These are phyloP conservation scores for Drosophila eohydei DNA, from an alignment of 2,888 invertebrate genomes.

Conservation along the genomic window DNA sequence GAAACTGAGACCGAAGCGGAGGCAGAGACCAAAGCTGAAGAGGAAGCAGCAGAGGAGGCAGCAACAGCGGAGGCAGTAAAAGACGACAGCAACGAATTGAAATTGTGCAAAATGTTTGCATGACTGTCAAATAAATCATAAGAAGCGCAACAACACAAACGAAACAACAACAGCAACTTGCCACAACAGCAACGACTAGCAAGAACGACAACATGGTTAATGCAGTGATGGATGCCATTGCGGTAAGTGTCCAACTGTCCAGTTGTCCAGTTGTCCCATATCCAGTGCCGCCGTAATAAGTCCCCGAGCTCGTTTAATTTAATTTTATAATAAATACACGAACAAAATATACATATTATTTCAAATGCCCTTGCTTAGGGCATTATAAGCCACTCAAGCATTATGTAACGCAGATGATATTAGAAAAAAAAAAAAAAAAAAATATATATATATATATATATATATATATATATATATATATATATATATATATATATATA, in stretches of 20 bases:
- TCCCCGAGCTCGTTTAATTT: conserved; percentile 59
- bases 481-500: background rate
- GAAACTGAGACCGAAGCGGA: conserved; percentile 23
- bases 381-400: background rate
- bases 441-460: background rate
- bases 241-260: conserved; percentile 79
- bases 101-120: conserved; percentile 67
- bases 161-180: conserved; percentile 27
- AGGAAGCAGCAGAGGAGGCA: conserved; percentile 4
- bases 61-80: conserved; percentile 3
- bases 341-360: conserved; percentile 25
- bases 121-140: conserved; percentile 71
- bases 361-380: conserved; percentile 1
- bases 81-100: conserved; percentile 48
- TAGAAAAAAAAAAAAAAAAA: no score
- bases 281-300: conserved; percentile 26
- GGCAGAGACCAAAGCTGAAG: conserved; percentile 16
- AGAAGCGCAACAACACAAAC: conserved; percentile 38
- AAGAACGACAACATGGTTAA: conserved; percentile 82
- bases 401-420: background rate
- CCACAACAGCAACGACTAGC: conserved; percentile 11
- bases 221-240: conserved; percentile 85
- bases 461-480: background rate
- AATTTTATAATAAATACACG: conserved; percentile 59
- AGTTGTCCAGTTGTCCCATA: conserved; percentile 21